phyloP scores from a whole-genome alignment of 2,113 vertebrate species.

The Leucosticte australis region DNA sequence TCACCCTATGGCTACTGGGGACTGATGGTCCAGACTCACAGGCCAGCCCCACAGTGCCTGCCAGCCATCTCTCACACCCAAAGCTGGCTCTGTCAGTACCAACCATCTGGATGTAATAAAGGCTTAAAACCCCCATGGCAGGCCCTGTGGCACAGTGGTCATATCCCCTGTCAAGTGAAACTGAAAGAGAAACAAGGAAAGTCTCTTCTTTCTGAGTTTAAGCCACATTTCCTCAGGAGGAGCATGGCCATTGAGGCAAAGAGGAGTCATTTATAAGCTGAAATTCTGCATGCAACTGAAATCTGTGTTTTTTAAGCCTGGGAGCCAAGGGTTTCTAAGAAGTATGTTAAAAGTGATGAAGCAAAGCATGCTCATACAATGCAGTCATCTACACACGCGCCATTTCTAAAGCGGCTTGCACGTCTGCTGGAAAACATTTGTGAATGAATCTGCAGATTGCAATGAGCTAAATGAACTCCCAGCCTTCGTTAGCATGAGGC shows the following conservation, averaged over 20 bases:
- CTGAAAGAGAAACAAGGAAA: background rate
- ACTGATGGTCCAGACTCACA: background rate
- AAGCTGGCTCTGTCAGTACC: background rate
- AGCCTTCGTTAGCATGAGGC: background rate
- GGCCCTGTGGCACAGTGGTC: background rate
- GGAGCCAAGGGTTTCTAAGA: background rate
- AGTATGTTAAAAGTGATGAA: background rate
- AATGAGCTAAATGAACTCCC: background rate
- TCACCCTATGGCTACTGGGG: background rate
- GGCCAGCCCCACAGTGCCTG: background rate
- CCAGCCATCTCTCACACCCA: background rate
- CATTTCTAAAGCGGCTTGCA: background rate
- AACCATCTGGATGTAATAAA: background rate
- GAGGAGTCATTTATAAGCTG: background rate
- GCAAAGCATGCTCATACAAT: background rate
- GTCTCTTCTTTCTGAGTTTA: background rate
- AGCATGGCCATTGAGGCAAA: background rate
- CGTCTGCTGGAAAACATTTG: background rate
- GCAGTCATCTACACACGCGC: background rate
- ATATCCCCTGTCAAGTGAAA: background rate
- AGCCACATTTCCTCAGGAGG: background rate
- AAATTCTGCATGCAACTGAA: background rate
- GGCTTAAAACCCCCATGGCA: background rate
- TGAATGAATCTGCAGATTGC: background rate
- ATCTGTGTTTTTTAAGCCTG: background rate